Percentiles rank a stretch among this genome's conserved stretches.
phyloP scores from a whole-genome alignment of 2,113 vertebrate genomes.

The Pteropus alecto region DNA sequence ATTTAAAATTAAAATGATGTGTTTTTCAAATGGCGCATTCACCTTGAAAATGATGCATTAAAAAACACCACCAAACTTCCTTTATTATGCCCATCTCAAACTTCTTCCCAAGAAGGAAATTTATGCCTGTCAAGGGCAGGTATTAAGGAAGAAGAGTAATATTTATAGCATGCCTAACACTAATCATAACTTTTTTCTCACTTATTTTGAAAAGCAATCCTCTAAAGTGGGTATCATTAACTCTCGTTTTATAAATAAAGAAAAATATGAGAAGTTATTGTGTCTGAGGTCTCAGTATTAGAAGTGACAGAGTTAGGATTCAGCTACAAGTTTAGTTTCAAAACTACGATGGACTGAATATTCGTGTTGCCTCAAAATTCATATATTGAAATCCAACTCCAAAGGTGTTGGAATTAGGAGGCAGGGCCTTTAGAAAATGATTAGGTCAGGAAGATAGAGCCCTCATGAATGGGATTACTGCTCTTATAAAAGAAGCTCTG shows the following conservation, averaged over 20 bases:
- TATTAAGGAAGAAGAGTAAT: neutral
- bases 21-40: neutral
- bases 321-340: neutral
- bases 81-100: neutral
- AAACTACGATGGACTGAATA: neutral
- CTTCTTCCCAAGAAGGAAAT: neutral
- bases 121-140: neutral
- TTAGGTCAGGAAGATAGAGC: neutral
- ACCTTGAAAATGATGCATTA: neutral
- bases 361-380: neutral
- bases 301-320: neutral
- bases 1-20: slow-evolving; percentile 40
- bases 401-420: neutral
- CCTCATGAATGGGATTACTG: neutral
- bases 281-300: neutral
- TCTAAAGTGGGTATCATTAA: neutral
- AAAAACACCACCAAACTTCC: neutral
- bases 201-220: neutral
- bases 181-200: neutral
- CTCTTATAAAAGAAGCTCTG: neutral
- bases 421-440: neutral
- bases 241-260: neutral
- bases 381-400: neutral
- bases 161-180: neutral
- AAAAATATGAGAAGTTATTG: neutral